Base-by-base conservation (phyloP, 2,888 invertebrate species). In the Drosophila meridiana region DNA sequence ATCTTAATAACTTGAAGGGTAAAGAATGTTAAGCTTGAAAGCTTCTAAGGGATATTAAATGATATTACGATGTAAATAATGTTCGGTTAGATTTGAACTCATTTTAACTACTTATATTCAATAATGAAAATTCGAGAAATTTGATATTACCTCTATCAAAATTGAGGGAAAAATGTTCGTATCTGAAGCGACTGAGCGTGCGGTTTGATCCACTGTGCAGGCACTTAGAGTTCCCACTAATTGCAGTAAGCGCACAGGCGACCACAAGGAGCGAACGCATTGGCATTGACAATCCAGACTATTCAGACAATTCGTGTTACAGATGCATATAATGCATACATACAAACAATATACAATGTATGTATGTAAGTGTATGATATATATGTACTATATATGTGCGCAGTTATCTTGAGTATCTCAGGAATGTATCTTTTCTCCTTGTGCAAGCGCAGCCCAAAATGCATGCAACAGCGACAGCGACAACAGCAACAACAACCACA, bases 351-450 rank as follows among this genome's bases (percentile, higher is more conserved):
- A 36, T 42, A 47, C 40, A 42, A 53, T 59, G 4, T 40, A 53
- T 40, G 30, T 53, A 30, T 36, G 34, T 47, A 28, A 45, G 28
- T 36, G 26, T 55, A 3, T 47, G 13, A 20, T 32, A 55, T 32
- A 11, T 32, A 20, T 56, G 28, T 38, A 34, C 34, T 28, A 20
- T 52, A 6, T 32, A 20, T 52, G 32, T 34, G 32, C 70, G 69
- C 70, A 86, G 77, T 86, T 84, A 86, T 80, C 83, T 86, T 69
- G 85, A 87, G 80, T 89, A 86, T 86, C 87, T 89, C 52, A 69
- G 84, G 87, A 86, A 86, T 86, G 87, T 86, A 87, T 89, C 80
- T 87, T 65, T 55, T 36, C 65, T 53, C 73, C 77, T 73, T 83
- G 76, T 83, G 87, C 83, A 76, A 78, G 78, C 73, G 78, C 73